These are phyloP conservation scores for Mythimna impura DNA, from an alignment of 2,888 invertebrate genomes.

Conservation along the genomic window DNA sequence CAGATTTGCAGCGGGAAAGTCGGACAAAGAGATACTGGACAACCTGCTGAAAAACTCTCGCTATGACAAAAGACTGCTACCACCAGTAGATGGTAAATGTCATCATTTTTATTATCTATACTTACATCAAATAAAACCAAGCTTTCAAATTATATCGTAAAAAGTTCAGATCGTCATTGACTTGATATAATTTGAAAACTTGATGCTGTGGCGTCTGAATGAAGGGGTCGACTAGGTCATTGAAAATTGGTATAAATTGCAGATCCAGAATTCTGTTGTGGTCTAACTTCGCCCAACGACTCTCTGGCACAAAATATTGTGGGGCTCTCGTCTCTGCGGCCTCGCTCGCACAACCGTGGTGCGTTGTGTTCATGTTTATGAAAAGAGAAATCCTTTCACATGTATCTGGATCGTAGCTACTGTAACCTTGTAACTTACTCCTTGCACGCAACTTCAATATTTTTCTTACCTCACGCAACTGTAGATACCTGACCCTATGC, in stretches of 20 bases:
- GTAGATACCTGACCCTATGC: slow-evolving; percentile 75
- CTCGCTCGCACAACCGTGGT: slow-evolving; percentile 91
- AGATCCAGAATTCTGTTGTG: slow-evolving; percentile 97
- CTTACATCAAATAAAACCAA: slow-evolving; percentile 2
- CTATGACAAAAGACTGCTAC: slow-evolving; percentile 97
- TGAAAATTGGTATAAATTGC: slow-evolving; percentile 90
- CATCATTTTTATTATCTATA: slow-evolving; percentile 31
- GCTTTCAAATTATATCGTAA: slow-evolving; percentile 45
- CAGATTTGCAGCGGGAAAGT: slow-evolving; percentile 97
- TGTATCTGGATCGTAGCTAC: slow-evolving; percentile 72
- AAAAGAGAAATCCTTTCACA: slow-evolving; percentile 87
- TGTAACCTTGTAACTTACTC: slow-evolving; percentile 76
- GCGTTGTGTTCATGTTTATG: slow-evolving; percentile 90
- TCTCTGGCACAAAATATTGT: slow-evolving; percentile 92
- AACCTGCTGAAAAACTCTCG: slow-evolving; percentile 96
- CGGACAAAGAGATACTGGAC: slow-evolving; percentile 98
- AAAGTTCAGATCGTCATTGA: slow-evolving; percentile 8
- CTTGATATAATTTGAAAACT: slow-evolving; percentile 44
- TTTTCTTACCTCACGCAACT: slow-evolving; percentile 73
- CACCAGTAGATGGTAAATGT: slow-evolving; percentile 95
- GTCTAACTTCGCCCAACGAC: slow-evolving; percentile 94
- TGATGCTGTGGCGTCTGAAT: slow-evolving; percentile 28
- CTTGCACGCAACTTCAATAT: slow-evolving; percentile 75
- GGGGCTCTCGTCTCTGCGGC: slow-evolving; percentile 88
- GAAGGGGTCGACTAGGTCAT: slow-evolving; percentile 53